Evolutionary conservation across 2,888 invertebrate genomes (phyloP).

Genomic region (Gordius sp.): DNA sequence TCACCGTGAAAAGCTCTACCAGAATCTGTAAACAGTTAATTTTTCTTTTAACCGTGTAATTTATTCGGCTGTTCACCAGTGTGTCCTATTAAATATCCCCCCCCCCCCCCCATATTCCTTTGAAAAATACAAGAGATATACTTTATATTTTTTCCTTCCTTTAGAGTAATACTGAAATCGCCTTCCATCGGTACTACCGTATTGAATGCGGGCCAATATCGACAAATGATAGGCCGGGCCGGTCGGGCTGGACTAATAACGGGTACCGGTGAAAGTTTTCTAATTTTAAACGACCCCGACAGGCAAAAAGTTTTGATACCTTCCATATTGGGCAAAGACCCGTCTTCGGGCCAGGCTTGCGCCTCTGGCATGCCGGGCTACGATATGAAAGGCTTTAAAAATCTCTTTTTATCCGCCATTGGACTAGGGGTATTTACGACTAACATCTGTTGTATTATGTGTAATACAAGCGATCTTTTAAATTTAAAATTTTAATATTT

Average conservation of each 20-base stretch:
- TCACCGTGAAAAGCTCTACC: too few species aligned
- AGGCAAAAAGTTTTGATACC: background rate
- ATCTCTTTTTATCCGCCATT: constrained; percentile 42
- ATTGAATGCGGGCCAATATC: constrained; percentile 50
- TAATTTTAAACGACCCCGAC: constrained; percentile 15
- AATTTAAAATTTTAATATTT: too few species aligned
- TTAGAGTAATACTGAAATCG: constrained; percentile 53
- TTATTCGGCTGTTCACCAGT: too few species aligned
- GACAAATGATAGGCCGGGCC: constrained; percentile 82
- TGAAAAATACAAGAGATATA: too few species aligned
- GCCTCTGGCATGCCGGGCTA: background rate
- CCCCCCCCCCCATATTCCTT: too few species aligned
- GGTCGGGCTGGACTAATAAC: constrained; percentile 62
- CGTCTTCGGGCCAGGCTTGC: background rate
- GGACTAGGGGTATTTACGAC: constrained; percentile 42
- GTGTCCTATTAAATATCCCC: too few species aligned
- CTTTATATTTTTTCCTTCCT: too few species aligned
- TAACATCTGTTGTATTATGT: too few species aligned
- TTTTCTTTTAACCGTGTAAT: too few species aligned
- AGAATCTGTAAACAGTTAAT: too few species aligned
- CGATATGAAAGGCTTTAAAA: constrained; percentile 35
- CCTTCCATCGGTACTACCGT: constrained; percentile 51
- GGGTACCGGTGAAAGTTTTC: constrained; percentile 49
- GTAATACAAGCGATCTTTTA: too few species aligned
- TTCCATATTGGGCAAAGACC: background rate